Evolutionary conservation across 2,797 vertebrate genomes (phyloP).

Genomic region (Diplodus sargus): DNA sequence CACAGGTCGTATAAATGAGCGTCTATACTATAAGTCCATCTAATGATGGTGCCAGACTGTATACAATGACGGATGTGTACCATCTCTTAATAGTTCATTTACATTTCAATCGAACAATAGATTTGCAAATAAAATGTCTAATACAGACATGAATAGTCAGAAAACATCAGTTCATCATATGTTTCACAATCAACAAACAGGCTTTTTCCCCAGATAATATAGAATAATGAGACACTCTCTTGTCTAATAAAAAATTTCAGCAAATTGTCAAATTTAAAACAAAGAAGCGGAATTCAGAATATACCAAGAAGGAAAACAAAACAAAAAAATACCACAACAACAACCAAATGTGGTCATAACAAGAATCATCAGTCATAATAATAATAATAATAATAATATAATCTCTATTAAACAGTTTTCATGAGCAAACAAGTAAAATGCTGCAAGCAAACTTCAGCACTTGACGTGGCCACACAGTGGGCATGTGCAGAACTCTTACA

Average conservation of each 20-base stretch:
- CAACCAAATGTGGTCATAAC: conserved; percentile 85
- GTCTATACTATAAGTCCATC: conserved; percentile 91
- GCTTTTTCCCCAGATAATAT: conserved; percentile 82
- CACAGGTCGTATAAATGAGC: conserved; percentile 94
- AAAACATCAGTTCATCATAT: conserved; percentile 94
- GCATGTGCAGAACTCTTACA: conserved; percentile 95
- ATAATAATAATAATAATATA: conserved; percentile 85
- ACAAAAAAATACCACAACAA: conserved; percentile 72
- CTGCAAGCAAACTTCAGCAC: conserved; percentile 96
- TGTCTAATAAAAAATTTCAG: conserved; percentile 71
- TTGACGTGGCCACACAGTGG: conserved; percentile 96
- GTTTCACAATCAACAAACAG: conserved; percentile 95
- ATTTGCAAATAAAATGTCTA: conserved; percentile 99
- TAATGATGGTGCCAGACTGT: conserved; percentile 96
- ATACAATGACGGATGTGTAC: conserved; percentile 98
- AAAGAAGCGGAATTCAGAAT: conserved; percentile 69
- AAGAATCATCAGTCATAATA: conserved; percentile 47
- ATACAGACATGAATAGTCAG: conserved; percentile 99
- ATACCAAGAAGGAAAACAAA: conserved; percentile 69
- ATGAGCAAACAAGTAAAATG: conserved; percentile 91
- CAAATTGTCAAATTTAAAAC: conserved; percentile 76
- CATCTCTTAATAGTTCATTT: conserved; percentile 96
- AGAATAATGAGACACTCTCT: conserved; percentile 88
- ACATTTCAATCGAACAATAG: conserved; percentile 99
- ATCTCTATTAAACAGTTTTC: conserved; percentile 81